Evolutionary conservation across 1,140 invertebrate genomes (phyloP).

Genomic region (Berghia stephanieae): DNA sequence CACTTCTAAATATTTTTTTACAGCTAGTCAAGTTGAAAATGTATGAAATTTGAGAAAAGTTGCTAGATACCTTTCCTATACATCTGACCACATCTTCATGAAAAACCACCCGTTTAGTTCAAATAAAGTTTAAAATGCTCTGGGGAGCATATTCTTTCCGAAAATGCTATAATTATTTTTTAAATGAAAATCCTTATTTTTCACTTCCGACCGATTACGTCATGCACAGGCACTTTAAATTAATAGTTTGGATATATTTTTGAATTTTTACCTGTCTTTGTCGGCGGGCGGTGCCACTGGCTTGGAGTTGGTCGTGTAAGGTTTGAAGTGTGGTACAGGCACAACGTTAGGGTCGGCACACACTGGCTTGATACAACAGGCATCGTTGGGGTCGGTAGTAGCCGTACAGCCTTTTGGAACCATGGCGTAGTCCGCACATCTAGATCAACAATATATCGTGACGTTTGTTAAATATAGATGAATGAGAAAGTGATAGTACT

Average conservation of each 20-base stretch:
- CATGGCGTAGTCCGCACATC: conserved; percentile 40
- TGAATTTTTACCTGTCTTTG: conserved; percentile 27
- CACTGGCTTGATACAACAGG: conserved; percentile 42
- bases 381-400: conserved; percentile 39
- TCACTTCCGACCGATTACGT: not conserved
- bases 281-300: conserved; percentile 38
- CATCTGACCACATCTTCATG: no score
- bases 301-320: conserved; percentile 30
- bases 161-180: no score
- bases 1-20: no score
- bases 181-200: no score
- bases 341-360: conserved; percentile 38
- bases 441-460: conserved; percentile 4
- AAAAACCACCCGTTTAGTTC: no score
- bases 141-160: conserved; percentile 22
- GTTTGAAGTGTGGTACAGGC: conserved; percentile 31
- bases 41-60: no score
- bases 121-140: conserved; percentile 44
- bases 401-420: conserved; percentile 38
- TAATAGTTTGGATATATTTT: conserved; percentile 32
- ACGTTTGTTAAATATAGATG: not conserved
- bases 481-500: not conserved
- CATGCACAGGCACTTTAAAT: not conserved
- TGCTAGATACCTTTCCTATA: no score
- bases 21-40: no score